Evolutionary conservation across 2,797 vertebrate species (phyloP).

Genomic region (Odontamblyopus lacepedii): DNA sequence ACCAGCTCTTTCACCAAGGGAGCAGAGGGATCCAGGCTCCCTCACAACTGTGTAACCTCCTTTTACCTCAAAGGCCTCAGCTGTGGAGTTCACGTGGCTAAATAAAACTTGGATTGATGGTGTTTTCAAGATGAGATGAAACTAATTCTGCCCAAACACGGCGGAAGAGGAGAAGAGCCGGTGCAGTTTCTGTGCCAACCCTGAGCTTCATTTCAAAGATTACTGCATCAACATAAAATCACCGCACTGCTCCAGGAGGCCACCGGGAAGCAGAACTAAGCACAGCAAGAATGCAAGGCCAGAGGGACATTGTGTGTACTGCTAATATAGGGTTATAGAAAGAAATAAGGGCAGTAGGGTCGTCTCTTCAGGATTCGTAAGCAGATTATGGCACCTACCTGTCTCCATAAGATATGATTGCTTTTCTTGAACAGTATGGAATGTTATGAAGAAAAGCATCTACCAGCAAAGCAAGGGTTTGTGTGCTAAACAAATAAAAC

Average conservation of each 20-base stretch:
- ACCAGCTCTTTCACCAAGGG: background rate
- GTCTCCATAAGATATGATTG: too few species aligned
- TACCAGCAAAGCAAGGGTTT: too few species aligned
- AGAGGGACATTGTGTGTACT: background rate
- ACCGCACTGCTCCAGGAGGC: background rate
- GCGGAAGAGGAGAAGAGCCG: background rate
- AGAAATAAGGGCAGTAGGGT: too few species aligned
- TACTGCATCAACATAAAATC: background rate
- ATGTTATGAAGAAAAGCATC: too few species aligned
- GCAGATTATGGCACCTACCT: too few species aligned
- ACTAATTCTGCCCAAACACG: background rate
- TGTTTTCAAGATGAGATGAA: background rate
- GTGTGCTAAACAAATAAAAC: too few species aligned
- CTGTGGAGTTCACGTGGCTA: background rate
- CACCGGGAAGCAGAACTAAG: background rate
- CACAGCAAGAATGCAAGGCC: background rate
- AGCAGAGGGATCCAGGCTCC: background rate
- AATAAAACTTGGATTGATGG: conserved; percentile 2
- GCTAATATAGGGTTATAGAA: too few species aligned
- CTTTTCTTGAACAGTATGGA: too few species aligned
- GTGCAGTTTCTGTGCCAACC: background rate
- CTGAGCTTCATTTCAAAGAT: conserved; percentile 1
- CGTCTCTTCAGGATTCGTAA: too few species aligned
- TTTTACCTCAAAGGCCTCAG: conserved; percentile 8
- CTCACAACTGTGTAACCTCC: background rate